Evolutionary conservation across 2,113 vertebrate species (phyloP).

Genomic region (Clupea harengus): DNA sequence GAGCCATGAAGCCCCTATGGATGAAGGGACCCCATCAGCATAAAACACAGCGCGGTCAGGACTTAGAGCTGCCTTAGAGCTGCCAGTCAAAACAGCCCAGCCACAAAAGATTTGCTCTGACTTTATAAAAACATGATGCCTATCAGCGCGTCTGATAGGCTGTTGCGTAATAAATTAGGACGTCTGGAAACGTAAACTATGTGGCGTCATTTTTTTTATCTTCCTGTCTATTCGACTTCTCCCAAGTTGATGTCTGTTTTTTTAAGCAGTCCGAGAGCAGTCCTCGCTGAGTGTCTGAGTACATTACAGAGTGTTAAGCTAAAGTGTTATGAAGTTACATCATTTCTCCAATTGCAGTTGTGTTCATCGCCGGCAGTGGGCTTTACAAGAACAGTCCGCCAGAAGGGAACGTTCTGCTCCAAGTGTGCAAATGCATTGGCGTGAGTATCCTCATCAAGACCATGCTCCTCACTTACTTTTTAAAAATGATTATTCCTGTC

Average conservation of each 20-base stretch:
- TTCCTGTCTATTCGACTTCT: not conserved
- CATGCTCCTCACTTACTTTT: not conserved
- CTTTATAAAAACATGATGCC: not conserved
- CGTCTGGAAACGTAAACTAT: not conserved
- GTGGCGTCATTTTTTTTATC: not conserved
- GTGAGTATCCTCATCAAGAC: conserved; percentile 71
- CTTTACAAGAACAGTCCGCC: conserved; percentile 87
- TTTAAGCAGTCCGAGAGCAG: not conserved
- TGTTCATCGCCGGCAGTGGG: conserved; percentile 87
- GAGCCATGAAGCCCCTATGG: conserved; percentile 11
- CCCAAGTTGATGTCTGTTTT: not conserved
- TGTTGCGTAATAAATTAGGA: not conserved
- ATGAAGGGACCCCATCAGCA: not conserved
- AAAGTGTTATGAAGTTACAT: not conserved
- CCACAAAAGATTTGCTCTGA: not conserved
- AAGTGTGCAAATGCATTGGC: conserved; percentile 84
- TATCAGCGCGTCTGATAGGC: not conserved
- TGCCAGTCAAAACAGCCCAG: conserved; percentile 10
- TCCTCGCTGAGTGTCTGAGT: not conserved
- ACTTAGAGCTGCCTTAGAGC: not conserved
- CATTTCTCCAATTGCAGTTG: conserved; percentile 68
- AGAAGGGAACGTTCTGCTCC: conserved; percentile 84
- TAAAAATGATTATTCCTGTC: not conserved
- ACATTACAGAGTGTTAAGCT: not conserved
- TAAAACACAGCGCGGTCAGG: not conserved